Evolutionary conservation across 2,797 vertebrate genomes (phyloP).

Genomic region (Zonotrichia albicollis): DNA sequence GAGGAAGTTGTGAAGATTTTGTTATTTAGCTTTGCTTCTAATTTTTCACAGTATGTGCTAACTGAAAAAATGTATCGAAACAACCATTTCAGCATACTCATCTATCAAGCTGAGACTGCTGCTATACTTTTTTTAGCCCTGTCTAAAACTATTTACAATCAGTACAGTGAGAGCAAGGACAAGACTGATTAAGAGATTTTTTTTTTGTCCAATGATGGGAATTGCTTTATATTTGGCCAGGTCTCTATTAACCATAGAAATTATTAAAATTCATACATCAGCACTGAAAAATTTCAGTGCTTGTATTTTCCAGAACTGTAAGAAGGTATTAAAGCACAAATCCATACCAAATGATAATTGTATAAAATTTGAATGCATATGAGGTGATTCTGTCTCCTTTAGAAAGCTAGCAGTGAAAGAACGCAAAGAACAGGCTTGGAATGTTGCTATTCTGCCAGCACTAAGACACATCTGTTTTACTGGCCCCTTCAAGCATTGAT

Average conservation of each 20-base stretch:
- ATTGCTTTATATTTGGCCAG: slow-evolving; percentile 1
- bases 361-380: neutral
- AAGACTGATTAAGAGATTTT: neutral
- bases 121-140: slow-evolving; percentile 26
- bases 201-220: neutral
- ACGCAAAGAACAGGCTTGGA: slow-evolving; percentile 1
- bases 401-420: neutral
- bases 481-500: neutral
- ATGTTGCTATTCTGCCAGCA: neutral
- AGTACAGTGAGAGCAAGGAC: neutral
- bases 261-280: slow-evolving; percentile 16
- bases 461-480: neutral
- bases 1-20: neutral
- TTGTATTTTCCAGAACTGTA: neutral
- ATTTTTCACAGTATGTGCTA: slow-evolving; percentile 31
- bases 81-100: neutral
- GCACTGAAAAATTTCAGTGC: neutral
- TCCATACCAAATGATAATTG: neutral
- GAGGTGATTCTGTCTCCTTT: neutral
- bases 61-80: slow-evolving; percentile 2
- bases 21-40: neutral
- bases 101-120: neutral
- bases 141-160: slow-evolving; percentile 37
- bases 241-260: slow-evolving; percentile 23
- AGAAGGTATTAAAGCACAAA: slow-evolving; percentile 12